These are phyloP conservation scores for Euura lappo DNA, from an alignment of 1,140 invertebrate species.

Conservation along the genomic window DNA sequence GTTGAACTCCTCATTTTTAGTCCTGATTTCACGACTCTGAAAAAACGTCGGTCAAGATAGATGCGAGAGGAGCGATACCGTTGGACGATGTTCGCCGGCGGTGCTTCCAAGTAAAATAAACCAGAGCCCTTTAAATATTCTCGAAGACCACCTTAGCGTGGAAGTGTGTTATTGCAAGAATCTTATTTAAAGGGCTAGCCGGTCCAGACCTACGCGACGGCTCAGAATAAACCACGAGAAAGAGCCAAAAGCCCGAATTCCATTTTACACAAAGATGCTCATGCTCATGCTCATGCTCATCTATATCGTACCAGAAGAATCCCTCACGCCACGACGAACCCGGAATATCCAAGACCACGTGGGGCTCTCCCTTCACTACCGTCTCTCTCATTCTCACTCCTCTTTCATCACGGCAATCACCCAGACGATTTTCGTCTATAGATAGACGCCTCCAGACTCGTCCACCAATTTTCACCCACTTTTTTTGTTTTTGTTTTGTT, in stretches of 20 bases:
- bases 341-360: slow-evolving; percentile 6
- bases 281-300: no score
- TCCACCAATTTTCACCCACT: no score
- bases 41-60: no score
- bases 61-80: no score
- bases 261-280: neutral
- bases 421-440: no score
- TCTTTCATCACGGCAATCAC: neutral
- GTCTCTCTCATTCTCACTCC: neutral
- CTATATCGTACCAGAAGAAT: neutral
- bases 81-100: no score
- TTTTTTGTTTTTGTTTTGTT: no score
- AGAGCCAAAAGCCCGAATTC: neutral
- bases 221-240: neutral
- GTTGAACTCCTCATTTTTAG: neutral
- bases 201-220: neutral
- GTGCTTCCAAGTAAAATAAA: neutral
- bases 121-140: neutral
- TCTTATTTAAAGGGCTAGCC: neutral
- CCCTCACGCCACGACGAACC: neutral
- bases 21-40: no score
- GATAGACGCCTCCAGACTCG: no score
- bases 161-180: neutral
- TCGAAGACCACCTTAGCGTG: neutral
- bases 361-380: neutral